Conservation (phyloP, 2,888 invertebrate genomes). For the Acanthosepion esculentum region DNA sequence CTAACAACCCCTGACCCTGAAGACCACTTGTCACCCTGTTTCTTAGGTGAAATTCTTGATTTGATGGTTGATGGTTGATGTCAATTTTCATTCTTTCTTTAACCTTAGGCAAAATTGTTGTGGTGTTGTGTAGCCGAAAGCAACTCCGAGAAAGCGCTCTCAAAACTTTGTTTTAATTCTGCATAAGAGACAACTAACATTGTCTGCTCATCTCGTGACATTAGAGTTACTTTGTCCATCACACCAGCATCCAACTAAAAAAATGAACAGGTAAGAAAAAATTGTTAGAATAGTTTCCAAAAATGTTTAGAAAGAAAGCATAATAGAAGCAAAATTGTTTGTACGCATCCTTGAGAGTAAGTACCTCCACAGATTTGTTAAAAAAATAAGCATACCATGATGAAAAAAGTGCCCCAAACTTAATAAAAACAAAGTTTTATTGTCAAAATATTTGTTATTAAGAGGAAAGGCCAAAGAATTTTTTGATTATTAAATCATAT, state of each 20-base stretch:
- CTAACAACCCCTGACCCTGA: not conserved
- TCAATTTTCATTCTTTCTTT: not conserved
- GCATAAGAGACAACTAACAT: slow-evolving; percentile 95
- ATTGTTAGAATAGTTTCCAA: not conserved
- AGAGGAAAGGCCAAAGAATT: not conserved
- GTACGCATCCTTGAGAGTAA: too few relatives aligned
- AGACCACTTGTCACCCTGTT: not conserved
- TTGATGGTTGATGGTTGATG: not conserved
- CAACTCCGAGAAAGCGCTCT: slow-evolving; percentile 91
- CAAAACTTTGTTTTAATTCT: slow-evolving; percentile 95
- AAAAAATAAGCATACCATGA: too few relatives aligned
- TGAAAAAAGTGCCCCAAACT: too few relatives aligned
- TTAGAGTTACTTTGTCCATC: slow-evolving; percentile 85
- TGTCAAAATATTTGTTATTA: too few relatives aligned
- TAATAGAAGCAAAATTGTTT: not conserved
- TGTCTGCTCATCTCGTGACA: slow-evolving; percentile 97
- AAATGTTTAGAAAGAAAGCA: too few relatives aligned
- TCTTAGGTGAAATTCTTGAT: not conserved
- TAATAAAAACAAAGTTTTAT: too few relatives aligned
- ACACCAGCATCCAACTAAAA: slow-evolving; percentile 77
- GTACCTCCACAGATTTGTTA: not conserved
- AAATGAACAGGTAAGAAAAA: slow-evolving; percentile 50
- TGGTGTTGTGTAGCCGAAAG: slow-evolving; percentile 58
- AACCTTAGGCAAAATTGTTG: slow-evolving; percentile 36
- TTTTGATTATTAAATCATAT: too few relatives aligned